Evolutionary conservation across 2,888 invertebrate genomes (phyloP), one percentile per base, ranked within the genome.

Genomic region (Gasteruption jaculator): DNA sequence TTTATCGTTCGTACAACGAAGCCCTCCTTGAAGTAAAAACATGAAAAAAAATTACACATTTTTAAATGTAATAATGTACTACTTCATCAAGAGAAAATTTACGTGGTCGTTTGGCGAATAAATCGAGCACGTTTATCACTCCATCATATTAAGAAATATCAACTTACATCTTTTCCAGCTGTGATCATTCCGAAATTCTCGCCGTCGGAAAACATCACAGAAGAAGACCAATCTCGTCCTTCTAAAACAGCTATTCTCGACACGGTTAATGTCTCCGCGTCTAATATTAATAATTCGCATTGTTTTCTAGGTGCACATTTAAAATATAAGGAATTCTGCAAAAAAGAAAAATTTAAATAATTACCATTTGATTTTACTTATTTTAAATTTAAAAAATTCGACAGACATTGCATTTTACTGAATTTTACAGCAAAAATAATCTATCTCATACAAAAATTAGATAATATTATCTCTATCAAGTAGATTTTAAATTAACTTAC

Each of bases 271-370:
- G 73, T 73, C 37, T 77, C 77, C 10, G 74, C 71, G 45, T 76
- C 61, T 26, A 70, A 60, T 49, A 70, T 69, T 43, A 71, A 51
- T 46, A 70, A 50, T 37, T 71, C 70, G 46, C 67, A 68, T 45
- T 70, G 69, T 48, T 69, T 68, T 42, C 61, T 60, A 10, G 70
- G 69, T 45, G 75, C 72, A 43, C 77, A 72, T 61, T 90, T 85
- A 60, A 88, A 86, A 68, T 89, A 90, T 50, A 94, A 74, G 61
- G 86, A 86, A 50, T 83, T 84, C 89, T 88, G 65, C 48, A 74
- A 76, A 46, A 43, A 55, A 65, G 45, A 39, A 46, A 38, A 46
- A 42, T 31, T 36, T 26, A 40, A 40, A 43, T 37, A 47, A 31
- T 40, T 33, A 40, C 31, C 24, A 18, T 21, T 21, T 4, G 33